Evolutionary conservation across 35 echinoderm and acorn worm genomes (phyloP), one percentile per base, ranked within the genome.

Genomic region (Lytechinus pictus): DNA sequence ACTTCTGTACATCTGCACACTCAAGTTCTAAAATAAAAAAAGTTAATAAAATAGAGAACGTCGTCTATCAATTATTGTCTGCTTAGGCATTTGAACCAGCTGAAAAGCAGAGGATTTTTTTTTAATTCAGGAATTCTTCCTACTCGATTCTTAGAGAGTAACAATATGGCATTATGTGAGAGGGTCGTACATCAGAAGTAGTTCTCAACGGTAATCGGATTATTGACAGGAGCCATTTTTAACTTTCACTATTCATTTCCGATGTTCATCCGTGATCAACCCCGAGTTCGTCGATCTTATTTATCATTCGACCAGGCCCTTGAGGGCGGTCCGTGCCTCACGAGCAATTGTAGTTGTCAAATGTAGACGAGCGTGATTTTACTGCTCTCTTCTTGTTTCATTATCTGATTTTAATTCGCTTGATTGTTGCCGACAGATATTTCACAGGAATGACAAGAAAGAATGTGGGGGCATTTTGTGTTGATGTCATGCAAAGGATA

Each of bases 151-250:
- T 44, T 1, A 44, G 33, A 44, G 33, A 44, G 33, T 44, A 44
- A 44, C 33, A 44, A 44, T 44, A 44, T 44, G 33, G 33, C 33
- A 44, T 44, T 44, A 44, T 44, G 33, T 44, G 33, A 44, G 33
- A 44, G 33, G 33, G 33, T 44, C 33, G 2, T 44, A 44, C 33
- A 44, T 79, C 66, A 79, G 5, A 44, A 44, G 66, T 5, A 79
- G 19, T 79, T 4, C 66, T 71, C 14, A 79, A 7, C 5, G 66
- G 66, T 79, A 90, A 90, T 90, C 88, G n/a, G 88, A 11, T 12
- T 51, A 90, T 90, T 90, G 88, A 52, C 88, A 90, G 52, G 52
- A 54, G 5, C 33, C 29, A 90, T 90, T 90, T 90, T 44, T 79
- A 90, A 21, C 88, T 54, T 33, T 90, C 88, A 29, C 9, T 3